Evolutionary conservation across 2,888 invertebrate species (phyloP), one percentile per base, ranked within the genome.

Genomic region (Andricus curvator): DNA sequence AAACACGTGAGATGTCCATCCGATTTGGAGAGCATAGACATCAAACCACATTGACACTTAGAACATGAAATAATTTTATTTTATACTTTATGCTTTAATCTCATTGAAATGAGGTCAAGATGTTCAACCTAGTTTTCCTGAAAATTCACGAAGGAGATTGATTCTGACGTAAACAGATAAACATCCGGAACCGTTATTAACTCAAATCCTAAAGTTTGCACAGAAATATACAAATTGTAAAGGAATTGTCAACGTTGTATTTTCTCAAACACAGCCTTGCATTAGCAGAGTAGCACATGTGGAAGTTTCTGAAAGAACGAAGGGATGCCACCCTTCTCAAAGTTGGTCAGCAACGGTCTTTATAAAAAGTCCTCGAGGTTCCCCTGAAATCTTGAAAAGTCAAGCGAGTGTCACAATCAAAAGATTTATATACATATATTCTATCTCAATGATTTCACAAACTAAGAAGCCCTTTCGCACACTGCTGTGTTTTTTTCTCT

Each of bases 321-420:
- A 51, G 56, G 33, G 51, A 74, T 74, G 51, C 37, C 29, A 74
- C 51, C 74, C 56, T 74, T 74, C 33, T 11, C 20, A 74, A 74
- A 74, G 56, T 74, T 6, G 74, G 74, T 74, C 74, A 74, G 56
- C 74, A 74, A 74, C 33, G 70, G 74, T 74, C 37, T 74, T 74
- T 60, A 74, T 60, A 15, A 74, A 74, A 74, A 56, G 33, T 74
- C 56, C 56, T 60, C 33, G 37, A 74, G 74, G 60, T 60, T 74
- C 56, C 56, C 29, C 15, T 60, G 11, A 60, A 60, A 60, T 48
- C 51, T 70, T 56, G 74, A 74, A 56, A 74, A 51, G 74, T 74
- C 56, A 74, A 56, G 56, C 56, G 56, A 74, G 56, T 29, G 33
- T 60, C 74, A 33, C 25, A 44, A 29, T 20, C 13, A 37, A 70